Conservation (phyloP, 2,888 invertebrate genomes). For the Dolichomitus sp. region DNA sequence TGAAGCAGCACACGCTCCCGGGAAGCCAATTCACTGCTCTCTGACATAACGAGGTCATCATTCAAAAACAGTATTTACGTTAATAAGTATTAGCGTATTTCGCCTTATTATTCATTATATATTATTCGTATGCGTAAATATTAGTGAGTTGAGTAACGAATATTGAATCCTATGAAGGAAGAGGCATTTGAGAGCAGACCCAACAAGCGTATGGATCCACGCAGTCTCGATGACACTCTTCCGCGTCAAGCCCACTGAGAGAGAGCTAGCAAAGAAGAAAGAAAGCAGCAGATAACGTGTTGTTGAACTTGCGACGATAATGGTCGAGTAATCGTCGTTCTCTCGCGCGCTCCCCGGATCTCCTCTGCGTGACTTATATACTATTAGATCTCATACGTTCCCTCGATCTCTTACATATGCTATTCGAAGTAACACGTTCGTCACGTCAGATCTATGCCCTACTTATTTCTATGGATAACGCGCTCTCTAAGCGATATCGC, state of each 20-base stretch:
- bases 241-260: conserved; percentile 38
- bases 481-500: neutral
- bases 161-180: neutral
- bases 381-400: conserved; percentile 19
- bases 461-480: conserved; percentile 39
- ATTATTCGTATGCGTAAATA: neutral
- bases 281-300: conserved; percentile 70
- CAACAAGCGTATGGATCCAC: conserved; percentile 40
- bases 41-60: neutral
- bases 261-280: conserved; percentile 35
- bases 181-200: neutral
- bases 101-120: neutral
- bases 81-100: neutral
- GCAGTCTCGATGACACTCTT: conserved; percentile 56
- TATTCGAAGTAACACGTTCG: conserved; percentile 21
- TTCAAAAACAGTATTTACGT: neutral
- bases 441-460: conserved; percentile 25
- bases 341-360: conserved; percentile 10
- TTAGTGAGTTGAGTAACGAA: conserved; percentile 8
- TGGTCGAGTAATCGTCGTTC: conserved; percentile 42
- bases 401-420: neutral
- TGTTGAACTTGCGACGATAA: conserved; percentile 75
- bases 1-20: conserved; percentile 3
- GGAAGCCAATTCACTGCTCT: neutral
- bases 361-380: conserved; percentile 2